Percentiles rank a stretch among this genome's conserved stretches.
Conservation (phyloP, 2,888 invertebrate genomes). For the Parnassius mnemosyne region DNA sequence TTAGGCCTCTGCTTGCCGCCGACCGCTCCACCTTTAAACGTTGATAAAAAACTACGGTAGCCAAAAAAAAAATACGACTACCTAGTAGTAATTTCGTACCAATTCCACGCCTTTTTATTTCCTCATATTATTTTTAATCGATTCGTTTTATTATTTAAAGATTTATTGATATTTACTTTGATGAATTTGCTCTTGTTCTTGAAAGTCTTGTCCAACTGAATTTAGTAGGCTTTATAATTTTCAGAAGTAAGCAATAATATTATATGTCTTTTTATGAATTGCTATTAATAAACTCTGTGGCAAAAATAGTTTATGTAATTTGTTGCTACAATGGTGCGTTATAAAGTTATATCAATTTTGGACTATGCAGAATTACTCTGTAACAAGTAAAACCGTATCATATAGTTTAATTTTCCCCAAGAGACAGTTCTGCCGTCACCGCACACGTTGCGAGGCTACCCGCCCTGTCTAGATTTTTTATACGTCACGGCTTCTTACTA, state of each 20-base stretch:
- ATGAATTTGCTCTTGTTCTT: neutral
- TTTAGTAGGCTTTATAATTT: too few species aligned
- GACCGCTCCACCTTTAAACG: slow-evolving; percentile 42
- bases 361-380: slow-evolving; percentile 6
- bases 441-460: slow-evolving; percentile 40
- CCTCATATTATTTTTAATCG: slow-evolving; percentile 27
- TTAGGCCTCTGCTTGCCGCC: slow-evolving; percentile 59
- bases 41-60: slow-evolving; percentile 61
- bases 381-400: slow-evolving; percentile 5
- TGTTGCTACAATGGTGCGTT: too few species aligned
- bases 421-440: slow-evolving; percentile 41
- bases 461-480: slow-evolving; percentile 48
- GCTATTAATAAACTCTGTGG: too few species aligned
- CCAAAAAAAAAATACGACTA: slow-evolving; percentile 50
- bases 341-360: neutral
- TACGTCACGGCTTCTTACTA: slow-evolving; percentile 53
- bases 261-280: too few species aligned
- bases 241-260: too few species aligned
- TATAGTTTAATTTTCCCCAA: slow-evolving; percentile 27
- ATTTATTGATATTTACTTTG: slow-evolving; percentile 25
- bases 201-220: too few species aligned
- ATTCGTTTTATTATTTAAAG: slow-evolving; percentile 26
- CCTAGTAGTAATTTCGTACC: slow-evolving; percentile 31
- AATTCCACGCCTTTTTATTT: slow-evolving; percentile 29
- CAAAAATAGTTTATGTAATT: too few species aligned